phyloP scores from a whole-genome alignment of 2,797 vertebrate species.

The Eurystomus glaucurus region DNA sequence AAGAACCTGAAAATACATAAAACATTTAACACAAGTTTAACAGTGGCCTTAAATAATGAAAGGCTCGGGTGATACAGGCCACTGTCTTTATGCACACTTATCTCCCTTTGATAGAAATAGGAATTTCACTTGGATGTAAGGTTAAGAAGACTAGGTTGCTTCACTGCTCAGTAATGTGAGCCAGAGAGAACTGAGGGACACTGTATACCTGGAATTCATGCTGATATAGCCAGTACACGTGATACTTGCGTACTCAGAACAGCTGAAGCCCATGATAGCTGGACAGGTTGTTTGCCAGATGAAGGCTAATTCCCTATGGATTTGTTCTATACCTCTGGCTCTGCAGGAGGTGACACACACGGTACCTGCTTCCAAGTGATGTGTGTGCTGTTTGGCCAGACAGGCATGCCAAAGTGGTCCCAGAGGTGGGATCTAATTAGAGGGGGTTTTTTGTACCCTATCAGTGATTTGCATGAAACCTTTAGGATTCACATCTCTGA shows the following conservation, averaged over 20 bases:
- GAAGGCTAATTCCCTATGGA: neutral
- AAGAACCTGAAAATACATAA: neutral
- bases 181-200: neutral
- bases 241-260: neutral
- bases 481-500: neutral
- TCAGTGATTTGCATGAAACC: neutral
- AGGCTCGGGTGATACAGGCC: neutral
- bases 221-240: neutral
- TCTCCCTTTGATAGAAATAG: neutral
- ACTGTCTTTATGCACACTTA: neutral
- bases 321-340: neutral
- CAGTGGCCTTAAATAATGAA: neutral
- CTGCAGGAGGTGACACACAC: rapidly evolving
- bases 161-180: neutral
- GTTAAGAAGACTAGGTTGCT: neutral
- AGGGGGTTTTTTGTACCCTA: neutral
- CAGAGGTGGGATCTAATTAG: neutral
- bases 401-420: neutral
- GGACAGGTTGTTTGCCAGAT: neutral
- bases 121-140: neutral
- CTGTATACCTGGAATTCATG: neutral
- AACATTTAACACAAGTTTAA: neutral
- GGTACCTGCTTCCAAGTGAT: neutral
- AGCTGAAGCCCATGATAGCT: neutral
- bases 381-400: neutral